A percentile compares a stretch with the other conserved stretches of the same genome.
Evolutionary conservation across 2,888 invertebrate species (phyloP).

Genomic region (Rosalia funebris): DNA sequence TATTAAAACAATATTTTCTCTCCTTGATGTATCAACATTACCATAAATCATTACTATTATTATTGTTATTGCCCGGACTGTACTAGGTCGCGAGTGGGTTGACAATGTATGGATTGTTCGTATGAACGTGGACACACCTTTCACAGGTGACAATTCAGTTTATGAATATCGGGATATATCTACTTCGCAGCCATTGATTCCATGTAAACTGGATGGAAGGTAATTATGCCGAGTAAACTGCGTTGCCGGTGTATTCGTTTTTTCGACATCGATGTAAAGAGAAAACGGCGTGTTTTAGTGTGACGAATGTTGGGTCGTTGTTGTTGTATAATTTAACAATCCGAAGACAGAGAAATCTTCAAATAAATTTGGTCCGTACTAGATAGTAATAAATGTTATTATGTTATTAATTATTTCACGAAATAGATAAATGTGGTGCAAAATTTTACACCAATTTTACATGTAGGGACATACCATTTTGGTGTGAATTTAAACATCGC

Average conservation of each 20-base stretch:
- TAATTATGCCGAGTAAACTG: constrained; percentile 2
- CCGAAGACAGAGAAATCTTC: no score
- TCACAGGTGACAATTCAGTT: constrained; percentile 53
- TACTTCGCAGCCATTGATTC: constrained; percentile 30
- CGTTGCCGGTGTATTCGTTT: not conserved
- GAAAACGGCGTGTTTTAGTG: no score
- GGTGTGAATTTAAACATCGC: no score
- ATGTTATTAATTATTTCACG: no score
- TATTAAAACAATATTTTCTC: constrained; percentile 39
- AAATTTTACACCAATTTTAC: no score
- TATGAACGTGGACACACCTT: constrained; percentile 50
- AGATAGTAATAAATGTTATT: no score
- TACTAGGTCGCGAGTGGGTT: constrained; percentile 48
- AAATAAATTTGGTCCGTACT: no score
- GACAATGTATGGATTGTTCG: constrained; percentile 51
- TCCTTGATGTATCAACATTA: constrained; percentile 45
- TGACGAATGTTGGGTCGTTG: no score
- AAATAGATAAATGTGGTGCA: no score
- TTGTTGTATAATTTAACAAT: no score
- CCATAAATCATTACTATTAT: constrained; percentile 46
- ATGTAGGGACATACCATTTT: no score
- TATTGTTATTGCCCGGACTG: constrained; percentile 42
- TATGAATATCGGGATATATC: constrained; percentile 44
- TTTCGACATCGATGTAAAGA: not conserved
- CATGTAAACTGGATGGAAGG: constrained; percentile 20